phyloP scores from a whole-genome alignment of 2,888 invertebrate genomes.

The Hoplodrina blanda region DNA sequence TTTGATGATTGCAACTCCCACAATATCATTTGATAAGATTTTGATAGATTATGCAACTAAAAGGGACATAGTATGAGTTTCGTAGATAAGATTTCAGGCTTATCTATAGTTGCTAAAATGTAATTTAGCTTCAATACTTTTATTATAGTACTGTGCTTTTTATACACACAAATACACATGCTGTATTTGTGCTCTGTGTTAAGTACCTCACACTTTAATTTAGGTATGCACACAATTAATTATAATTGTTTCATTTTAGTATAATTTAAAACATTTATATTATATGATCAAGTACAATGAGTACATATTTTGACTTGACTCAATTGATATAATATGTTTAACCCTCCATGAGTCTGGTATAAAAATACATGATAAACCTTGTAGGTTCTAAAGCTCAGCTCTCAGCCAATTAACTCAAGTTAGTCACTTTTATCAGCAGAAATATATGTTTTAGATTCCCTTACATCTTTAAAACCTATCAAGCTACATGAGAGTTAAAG shows the following conservation, averaged over 20 bases:
- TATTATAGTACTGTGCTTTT: not conserved
- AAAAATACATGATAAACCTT: not conserved
- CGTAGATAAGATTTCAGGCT: constrained; percentile 13
- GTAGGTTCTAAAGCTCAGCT: not conserved
- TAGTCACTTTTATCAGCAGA: not conserved
- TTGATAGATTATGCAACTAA: constrained; percentile 34
- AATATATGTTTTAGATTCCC: not conserved
- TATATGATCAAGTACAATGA: too few species aligned
- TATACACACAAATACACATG: not conserved
- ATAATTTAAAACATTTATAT: not conserved
- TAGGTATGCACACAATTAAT: not conserved
- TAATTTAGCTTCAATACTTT: constrained; percentile 1
- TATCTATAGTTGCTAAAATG: constrained; percentile 7
- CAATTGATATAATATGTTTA: too few species aligned
- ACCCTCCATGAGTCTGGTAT: too few species aligned
- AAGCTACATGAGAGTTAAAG: not conserved
- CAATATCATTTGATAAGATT: constrained; percentile 21
- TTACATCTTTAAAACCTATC: not conserved
- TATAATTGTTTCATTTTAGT: not conserved
- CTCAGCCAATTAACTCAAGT: not conserved
- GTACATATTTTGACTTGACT: too few species aligned
- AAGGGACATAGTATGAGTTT: not conserved
- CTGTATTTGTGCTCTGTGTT: not conserved
- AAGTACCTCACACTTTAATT: not conserved
- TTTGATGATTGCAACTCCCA: not conserved